These are phyloP conservation scores for Aradophagus sp. DNA, from an alignment of 1,140 invertebrate genomes.

Conservation along the genomic window DNA sequence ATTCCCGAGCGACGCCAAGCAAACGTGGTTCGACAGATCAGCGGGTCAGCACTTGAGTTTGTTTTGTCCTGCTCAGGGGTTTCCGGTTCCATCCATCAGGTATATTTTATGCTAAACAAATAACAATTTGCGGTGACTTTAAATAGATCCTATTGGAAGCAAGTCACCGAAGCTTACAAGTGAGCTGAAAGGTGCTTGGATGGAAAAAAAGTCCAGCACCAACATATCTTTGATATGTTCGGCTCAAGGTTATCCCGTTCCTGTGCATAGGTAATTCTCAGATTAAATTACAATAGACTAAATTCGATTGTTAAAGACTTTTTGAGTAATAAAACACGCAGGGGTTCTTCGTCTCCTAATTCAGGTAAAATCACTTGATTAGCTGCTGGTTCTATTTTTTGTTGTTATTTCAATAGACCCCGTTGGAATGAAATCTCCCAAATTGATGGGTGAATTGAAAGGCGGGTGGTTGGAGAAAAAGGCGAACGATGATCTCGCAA, in stretches of 20 bases:
- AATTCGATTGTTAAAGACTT: too few relatives aligned
- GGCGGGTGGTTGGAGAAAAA: constrained; percentile 64
- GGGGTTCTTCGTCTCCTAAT: constrained; percentile 3
- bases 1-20: constrained; percentile 77
- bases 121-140: constrained; percentile 4
- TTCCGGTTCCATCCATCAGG: constrained; percentile 79
- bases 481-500: constrained; percentile 67
- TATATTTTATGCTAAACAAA: constrained; percentile 56
- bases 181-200: constrained; percentile 70
- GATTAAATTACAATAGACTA: too few relatives aligned
- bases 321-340: not conserved
- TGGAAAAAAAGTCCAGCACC: constrained; percentile 65
- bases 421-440: constrained; percentile 80
- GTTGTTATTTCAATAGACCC: constrained; percentile 74
- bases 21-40: constrained; percentile 64
- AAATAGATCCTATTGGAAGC: constrained; percentile 73
- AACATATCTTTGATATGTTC: constrained; percentile 66
- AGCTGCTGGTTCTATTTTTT: too few relatives aligned
- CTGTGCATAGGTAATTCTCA: constrained; percentile 65
- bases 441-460: constrained; percentile 75
- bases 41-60: constrained; percentile 65
- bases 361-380: too few relatives aligned
- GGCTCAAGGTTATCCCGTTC: constrained; percentile 70
- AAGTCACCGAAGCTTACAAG: constrained; percentile 75
- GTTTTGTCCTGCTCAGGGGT: constrained; percentile 80